Conservation (phyloP, 2,888 invertebrate species). For the Lithodes maja region DNA sequence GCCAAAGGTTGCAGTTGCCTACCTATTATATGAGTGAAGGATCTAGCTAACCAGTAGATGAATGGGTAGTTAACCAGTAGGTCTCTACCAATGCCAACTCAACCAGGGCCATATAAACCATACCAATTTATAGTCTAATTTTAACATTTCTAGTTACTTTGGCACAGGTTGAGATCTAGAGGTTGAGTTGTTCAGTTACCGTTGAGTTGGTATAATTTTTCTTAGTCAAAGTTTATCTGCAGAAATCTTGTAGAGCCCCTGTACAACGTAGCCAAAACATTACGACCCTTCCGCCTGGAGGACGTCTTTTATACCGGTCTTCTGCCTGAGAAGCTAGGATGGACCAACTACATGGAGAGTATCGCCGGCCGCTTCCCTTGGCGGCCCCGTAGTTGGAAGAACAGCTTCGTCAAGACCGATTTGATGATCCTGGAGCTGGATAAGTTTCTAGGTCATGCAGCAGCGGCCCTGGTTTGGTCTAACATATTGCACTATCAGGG, state of each 20-base stretch:
- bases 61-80: too few relatives aligned
- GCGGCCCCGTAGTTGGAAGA: conserved; percentile 32
- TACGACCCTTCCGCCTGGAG: conserved; percentile 46
- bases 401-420: neutral
- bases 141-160: too few relatives aligned
- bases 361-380: conserved; percentile 37
- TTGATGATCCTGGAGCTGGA: neutral
- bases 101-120: too few relatives aligned
- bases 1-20: too few relatives aligned
- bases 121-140: too few relatives aligned
- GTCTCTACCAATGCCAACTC: too few relatives aligned
- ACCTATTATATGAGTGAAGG: too few relatives aligned
- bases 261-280: conserved; percentile 38
- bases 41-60: too few relatives aligned
- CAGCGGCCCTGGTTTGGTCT: neutral
- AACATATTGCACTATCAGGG: neutral
- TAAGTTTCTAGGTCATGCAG: neutral
- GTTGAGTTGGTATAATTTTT: too few relatives aligned
- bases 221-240: neutral
- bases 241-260: conserved; percentile 32
- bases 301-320: conserved; percentile 49
- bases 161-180: too few relatives aligned
- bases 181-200: too few relatives aligned
- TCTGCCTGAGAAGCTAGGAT: neutral
- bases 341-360: neutral